A percentile compares a stretch with the other conserved stretches of the same genome.
These are phyloP conservation scores for Stegodyphus dumicola DNA, from an alignment of 1,140 invertebrate genomes.

Conservation along the genomic window DNA sequence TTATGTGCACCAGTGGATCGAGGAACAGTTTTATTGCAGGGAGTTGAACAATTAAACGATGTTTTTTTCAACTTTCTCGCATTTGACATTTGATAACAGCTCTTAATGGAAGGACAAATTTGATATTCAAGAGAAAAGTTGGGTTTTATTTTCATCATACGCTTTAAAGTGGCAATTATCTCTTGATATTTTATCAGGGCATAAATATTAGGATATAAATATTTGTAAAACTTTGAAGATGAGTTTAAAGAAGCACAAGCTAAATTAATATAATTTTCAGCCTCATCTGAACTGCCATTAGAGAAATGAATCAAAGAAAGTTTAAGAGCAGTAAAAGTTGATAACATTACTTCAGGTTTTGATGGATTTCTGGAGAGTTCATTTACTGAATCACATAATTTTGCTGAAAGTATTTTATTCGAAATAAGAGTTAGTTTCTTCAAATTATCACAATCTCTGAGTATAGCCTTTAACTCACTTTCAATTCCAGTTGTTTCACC, in stretches of 20 bases:
- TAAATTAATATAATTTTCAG: not conserved
- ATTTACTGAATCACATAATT: not conserved
- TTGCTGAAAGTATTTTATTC: not conserved
- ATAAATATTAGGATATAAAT: constrained; percentile 14
- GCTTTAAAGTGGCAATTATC: constrained; percentile 11
- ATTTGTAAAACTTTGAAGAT: not conserved
- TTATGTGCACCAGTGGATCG: not conserved
- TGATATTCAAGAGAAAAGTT: constrained; percentile 6
- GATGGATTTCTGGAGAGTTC: not conserved
- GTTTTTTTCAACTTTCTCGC: not conserved
- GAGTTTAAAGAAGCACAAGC: not conserved
- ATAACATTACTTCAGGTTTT: constrained; percentile 20
- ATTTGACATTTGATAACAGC: not conserved
- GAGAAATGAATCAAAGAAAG: constrained; percentile 12
- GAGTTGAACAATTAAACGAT: not conserved
- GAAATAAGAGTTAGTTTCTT: not conserved
- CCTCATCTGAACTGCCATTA: not conserved
- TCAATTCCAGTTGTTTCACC: constrained; percentile 1
- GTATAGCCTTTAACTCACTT: constrained; percentile 10
- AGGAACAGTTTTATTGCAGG: not conserved
- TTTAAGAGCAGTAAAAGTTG: not conserved
- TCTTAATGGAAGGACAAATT: constrained; percentile 31
- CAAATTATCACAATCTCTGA: constrained; percentile 13
- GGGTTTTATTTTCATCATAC: not conserved
- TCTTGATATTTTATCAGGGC: constrained; percentile 25